Conservation (phyloP, 2,797 vertebrate genomes). For the Lacerta bilineata region DNA sequence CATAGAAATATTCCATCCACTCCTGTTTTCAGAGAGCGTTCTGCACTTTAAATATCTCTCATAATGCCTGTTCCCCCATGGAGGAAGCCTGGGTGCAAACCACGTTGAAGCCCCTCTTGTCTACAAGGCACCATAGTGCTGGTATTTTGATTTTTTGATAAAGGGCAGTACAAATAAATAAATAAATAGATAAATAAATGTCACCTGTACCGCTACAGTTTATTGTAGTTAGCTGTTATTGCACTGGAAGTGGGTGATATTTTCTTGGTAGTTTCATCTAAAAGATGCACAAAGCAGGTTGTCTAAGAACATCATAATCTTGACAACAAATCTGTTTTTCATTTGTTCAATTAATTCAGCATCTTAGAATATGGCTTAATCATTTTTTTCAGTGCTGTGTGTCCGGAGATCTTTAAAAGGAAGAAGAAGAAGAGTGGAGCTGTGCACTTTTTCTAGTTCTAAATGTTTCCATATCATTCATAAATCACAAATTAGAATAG, state of each 20-base stretch:
- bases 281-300: constrained; percentile 18
- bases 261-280: constrained; percentile 3
- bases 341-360: constrained; percentile 11
- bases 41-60: not conserved
- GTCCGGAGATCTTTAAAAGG: constrained; percentile 17
- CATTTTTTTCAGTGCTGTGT: constrained; percentile 34
- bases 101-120: too few species aligned
- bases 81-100: not conserved
- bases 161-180: too few species aligned
- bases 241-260: too few species aligned
- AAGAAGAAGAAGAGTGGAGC: constrained; percentile 25
- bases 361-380: constrained; percentile 43
- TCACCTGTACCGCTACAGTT: too few species aligned
- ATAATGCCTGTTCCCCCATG: not conserved
- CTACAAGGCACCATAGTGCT: too few species aligned
- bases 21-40: not conserved
- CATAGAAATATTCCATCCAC: not conserved
- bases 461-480: not conserved
- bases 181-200: too few species aligned
- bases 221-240: too few species aligned
- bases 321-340: constrained; percentile 21
- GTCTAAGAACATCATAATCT: constrained; percentile 34
- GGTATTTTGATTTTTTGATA: too few species aligned
- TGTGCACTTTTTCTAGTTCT: not conserved
- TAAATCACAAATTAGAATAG: not conserved